Conservation (phyloP, 2,797 vertebrate species). For the Urocyon cinereoargenteus region DNA sequence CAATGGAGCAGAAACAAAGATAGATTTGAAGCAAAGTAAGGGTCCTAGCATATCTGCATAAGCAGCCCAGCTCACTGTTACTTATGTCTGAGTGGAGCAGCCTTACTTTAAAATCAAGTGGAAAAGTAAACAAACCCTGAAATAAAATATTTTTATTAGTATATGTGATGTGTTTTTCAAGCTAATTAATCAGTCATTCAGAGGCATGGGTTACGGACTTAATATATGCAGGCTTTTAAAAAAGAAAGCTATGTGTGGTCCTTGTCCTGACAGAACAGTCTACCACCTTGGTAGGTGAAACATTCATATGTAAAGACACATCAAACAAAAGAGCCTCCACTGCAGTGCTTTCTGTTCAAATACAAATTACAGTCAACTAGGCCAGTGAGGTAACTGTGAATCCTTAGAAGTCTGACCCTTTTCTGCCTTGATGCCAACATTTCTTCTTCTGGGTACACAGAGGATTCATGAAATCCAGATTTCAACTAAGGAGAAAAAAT, state of each 20-base stretch:
- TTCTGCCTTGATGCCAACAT: background rate
- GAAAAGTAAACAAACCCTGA: background rate
- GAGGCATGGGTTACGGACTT: background rate
- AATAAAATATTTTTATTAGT: background rate
- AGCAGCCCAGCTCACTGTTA: background rate
- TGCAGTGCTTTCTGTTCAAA: background rate
- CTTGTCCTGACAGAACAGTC: background rate
- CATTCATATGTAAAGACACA: background rate
- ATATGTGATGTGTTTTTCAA: background rate
- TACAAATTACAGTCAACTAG: background rate
- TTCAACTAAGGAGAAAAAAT: background rate
- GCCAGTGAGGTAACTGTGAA: background rate
- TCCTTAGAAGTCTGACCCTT: background rate
- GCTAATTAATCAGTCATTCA: background rate
- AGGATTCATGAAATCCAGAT: background rate
- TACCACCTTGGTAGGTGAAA: background rate
- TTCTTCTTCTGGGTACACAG: background rate
- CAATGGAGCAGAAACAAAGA: background rate
- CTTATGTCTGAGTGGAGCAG: background rate
- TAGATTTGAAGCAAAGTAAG: background rate
- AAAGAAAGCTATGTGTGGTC: background rate
- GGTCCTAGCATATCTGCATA: accelerated
- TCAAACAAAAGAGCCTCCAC: background rate
- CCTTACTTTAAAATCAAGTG: background rate
- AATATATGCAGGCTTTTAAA: background rate